phyloP scores from a whole-genome alignment of 2,888 invertebrate species.

The Allolobophora icterica region DNA sequence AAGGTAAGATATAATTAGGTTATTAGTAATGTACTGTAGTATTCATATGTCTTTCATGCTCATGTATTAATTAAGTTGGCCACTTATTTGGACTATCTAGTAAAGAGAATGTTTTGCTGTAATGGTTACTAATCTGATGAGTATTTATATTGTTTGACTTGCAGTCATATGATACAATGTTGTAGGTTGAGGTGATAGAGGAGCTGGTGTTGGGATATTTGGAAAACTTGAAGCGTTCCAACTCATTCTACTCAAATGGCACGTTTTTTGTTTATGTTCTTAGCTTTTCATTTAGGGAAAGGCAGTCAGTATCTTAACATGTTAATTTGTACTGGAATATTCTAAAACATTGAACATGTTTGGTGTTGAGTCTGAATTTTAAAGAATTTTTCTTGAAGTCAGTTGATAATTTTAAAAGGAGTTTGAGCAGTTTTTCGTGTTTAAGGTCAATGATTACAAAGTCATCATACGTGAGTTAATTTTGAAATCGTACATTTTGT shows the following conservation, averaged over 20 bases:
- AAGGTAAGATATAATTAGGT: no score
- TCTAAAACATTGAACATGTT: background rate
- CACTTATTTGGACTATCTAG: no score
- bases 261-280: background rate
- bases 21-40: no score
- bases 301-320: no score
- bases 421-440: background rate
- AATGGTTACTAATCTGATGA: background rate
- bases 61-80: no score
- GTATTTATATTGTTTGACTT: background rate
- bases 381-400: background rate
- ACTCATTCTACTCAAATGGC: slow-evolving; percentile 51
- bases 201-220: slow-evolving; percentile 83
- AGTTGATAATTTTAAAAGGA: background rate
- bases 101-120: background rate
- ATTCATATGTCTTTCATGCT: no score
- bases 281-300: background rate
- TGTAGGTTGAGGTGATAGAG: slow-evolving; percentile 77
- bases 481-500: no score
- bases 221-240: slow-evolving; percentile 52
- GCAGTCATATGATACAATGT: background rate
- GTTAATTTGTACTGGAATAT: background rate
- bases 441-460: background rate
- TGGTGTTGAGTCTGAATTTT: background rate
- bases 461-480: background rate